Base-by-base conservation (phyloP, 2,888 invertebrate species). In the Lepidonotus clava region DNA sequence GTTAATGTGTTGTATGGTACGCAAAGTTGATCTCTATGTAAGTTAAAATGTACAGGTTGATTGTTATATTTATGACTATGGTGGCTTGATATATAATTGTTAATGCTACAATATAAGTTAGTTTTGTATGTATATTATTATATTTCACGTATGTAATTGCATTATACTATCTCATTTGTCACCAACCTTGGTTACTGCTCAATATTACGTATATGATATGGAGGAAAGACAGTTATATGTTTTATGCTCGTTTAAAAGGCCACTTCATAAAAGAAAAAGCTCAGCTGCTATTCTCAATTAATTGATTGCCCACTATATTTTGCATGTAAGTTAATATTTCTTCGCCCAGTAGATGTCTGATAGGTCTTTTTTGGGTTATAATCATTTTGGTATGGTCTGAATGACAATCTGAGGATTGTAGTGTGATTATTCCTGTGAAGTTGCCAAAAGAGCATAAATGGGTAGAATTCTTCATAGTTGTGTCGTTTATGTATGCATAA, bases 181-280 rank as follows among this genome's bases (percentile, higher is more conserved):
- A 46, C 80, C 46, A 80, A 80, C 80, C 80, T 80, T 80, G 80
- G 80, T 80, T 80, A 80, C 80, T 80, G 80, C 80, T 80, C 80
- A 80, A 80, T 51, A 80, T 46, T 46, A 80, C 80, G 28, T 80
- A 80, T 21, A 80, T 71, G 34, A 71, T 36, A 71, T 71, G 71
- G 14, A n/a, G 36, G 38, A 38, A 24, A 0, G 66, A 71, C 21
- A 71, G 21, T 11, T 24, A 61, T 32, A 14, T 61, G 28, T 34
- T 71, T 71, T 34, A 34, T 71, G 71, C 38, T 71, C 24, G 71
- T 71, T 71, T 71, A 38, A 71, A 56, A 56, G 34, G 36, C 71
- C 71, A 71, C 71, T 71, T 71, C 71, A 71, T 71, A 24, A 5
- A 56, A 56, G n/a, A 71, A 34, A 38, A 71, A 71, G 71, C 71